A percentile compares a stretch with the other conserved stretches of the same genome.
These are phyloP conservation scores for Leuciscus waleckii DNA, from an alignment of 2,797 vertebrate species.

Conservation along the genomic window DNA sequence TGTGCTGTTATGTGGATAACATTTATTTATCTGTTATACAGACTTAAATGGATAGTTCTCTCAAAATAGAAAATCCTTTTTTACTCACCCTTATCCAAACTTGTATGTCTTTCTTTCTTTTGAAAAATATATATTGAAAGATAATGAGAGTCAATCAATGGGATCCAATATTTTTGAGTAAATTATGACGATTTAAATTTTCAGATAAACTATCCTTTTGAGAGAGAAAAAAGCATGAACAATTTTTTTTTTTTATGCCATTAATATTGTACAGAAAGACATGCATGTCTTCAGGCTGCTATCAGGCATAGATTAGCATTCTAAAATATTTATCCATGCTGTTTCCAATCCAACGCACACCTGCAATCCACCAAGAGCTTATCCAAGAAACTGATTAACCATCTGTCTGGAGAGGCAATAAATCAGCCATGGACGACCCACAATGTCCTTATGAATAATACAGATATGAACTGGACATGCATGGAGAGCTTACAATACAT, in stretches of 20 bases:
- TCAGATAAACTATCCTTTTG: background rate
- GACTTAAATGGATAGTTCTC: background rate
- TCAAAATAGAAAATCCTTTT: background rate
- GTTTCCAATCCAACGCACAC: constrained; percentile 51
- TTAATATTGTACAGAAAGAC: background rate
- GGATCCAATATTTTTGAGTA: background rate
- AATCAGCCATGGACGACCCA: constrained; percentile 25
- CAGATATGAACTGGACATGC: constrained; percentile 36
- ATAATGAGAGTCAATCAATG: background rate
- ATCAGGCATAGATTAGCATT: constrained; percentile 31
- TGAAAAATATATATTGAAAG: background rate
- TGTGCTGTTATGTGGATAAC: constrained; percentile 15
- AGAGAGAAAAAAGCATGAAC: background rate
- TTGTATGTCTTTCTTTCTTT: background rate
- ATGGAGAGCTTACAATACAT: background rate
- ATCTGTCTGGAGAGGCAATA: constrained; percentile 48
- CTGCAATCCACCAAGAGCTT: constrained; percentile 46
- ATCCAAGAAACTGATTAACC: constrained; percentile 59
- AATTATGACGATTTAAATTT: background rate
- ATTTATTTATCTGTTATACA: background rate
- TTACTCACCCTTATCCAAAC: background rate
- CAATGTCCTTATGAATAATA: constrained; percentile 31
- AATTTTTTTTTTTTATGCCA: too few relatives aligned
- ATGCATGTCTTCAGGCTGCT: constrained; percentile 5
- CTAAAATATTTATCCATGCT: constrained; percentile 45